Evolutionary conservation across 1,140 invertebrate species (phyloP).

Genomic region (Drosophila sp.): DNA sequence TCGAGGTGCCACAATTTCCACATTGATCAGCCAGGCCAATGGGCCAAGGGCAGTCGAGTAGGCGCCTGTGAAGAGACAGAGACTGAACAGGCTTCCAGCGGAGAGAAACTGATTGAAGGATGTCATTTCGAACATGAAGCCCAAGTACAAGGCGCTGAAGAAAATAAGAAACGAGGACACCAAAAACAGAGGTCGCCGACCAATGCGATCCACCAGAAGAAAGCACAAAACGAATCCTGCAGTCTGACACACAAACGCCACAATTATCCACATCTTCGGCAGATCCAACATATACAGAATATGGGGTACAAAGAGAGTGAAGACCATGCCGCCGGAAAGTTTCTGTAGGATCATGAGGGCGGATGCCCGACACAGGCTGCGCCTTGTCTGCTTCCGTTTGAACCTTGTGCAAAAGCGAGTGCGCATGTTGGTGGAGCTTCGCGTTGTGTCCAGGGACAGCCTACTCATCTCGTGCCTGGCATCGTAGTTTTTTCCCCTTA

Average conservation of each 20-base stretch:
- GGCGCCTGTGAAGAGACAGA: background rate
- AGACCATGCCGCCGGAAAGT: conserved; percentile 14
- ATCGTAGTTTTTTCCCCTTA: conserved; percentile 88
- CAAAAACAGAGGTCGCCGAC: conserved; percentile 36
- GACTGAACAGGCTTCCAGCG: background rate
- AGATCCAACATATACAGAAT: background rate
- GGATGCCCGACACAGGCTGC: conserved; percentile 10
- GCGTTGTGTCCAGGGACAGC: conserved; percentile 1
- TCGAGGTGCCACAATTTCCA: conserved; percentile 15
- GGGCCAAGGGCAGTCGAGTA: conserved; percentile 27
- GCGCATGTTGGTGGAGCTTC: background rate
- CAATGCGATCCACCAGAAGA: conserved; percentile 29
- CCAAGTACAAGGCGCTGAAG: background rate
- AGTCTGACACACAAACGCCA: background rate
- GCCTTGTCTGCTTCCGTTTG: background rate
- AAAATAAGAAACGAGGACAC: background rate
- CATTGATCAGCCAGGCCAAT: conserved; percentile 33
- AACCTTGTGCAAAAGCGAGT: background rate
- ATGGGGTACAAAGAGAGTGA: background rate
- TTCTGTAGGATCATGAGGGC: conserved; percentile 19
- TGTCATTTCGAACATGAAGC: conserved; percentile 5
- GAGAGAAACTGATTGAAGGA: background rate
- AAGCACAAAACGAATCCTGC: conserved; percentile 28
- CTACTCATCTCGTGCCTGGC: conserved; percentile 22
- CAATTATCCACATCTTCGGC: rapidly evolving